These are phyloP conservation scores for Sebastiscus tertius DNA, from an alignment of 2,797 vertebrate genomes.

Conservation along the genomic window DNA sequence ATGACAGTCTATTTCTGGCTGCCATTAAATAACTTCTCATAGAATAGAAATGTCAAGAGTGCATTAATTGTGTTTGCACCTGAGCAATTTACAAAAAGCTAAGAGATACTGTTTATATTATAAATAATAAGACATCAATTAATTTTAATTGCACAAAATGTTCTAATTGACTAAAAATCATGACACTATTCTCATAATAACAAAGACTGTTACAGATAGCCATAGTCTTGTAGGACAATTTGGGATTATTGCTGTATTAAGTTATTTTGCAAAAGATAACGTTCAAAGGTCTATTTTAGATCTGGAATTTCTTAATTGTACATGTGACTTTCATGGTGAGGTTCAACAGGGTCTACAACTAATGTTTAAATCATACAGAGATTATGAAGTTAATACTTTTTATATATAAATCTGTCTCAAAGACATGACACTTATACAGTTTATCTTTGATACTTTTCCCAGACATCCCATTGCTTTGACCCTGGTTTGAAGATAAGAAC, in stretches of 20 bases:
- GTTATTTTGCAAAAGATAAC: background rate
- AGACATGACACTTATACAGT: background rate
- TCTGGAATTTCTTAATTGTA: background rate
- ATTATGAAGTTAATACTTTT: background rate
- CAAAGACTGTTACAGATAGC: background rate
- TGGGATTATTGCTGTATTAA: background rate
- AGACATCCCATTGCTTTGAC: background rate
- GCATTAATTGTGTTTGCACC: background rate
- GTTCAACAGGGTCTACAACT: background rate
- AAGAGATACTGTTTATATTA: background rate
- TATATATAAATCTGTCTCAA: background rate
- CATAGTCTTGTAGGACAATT: background rate
- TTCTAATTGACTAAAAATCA: background rate
- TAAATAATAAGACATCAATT: background rate
- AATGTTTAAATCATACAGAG: background rate
- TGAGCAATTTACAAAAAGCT: background rate
- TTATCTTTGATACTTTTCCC: constrained; percentile 8
- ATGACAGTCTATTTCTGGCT: background rate
- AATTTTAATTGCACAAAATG: background rate
- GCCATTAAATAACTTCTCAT: background rate
- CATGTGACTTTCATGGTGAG: background rate
- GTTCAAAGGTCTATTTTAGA: background rate
- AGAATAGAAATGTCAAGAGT: background rate
- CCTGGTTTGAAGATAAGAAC: constrained; percentile 18
- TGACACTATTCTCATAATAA: background rate